Conservation (phyloP, 2,797 vertebrate genomes). For the Lophotriccus pileatus region DNA sequence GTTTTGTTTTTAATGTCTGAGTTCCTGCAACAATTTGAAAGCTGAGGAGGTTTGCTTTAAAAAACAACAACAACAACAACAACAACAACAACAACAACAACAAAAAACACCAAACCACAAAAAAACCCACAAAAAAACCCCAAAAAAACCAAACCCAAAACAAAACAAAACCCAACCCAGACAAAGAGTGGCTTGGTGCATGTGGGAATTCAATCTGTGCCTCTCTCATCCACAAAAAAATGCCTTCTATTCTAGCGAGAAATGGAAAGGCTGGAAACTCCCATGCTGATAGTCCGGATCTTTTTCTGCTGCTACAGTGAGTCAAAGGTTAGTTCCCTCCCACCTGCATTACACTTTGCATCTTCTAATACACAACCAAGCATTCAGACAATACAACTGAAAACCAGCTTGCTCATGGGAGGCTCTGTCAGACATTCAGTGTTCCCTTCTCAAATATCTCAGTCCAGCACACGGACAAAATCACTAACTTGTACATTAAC, state of each 20-base stretch:
- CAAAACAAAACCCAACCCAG: neutral
- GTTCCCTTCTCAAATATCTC: slow-evolving; percentile 23
- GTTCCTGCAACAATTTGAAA: slow-evolving; percentile 36
- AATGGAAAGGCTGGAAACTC: slow-evolving; percentile 54
- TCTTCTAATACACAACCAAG: slow-evolving; percentile 16
- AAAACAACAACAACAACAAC: neutral
- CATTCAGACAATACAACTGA: slow-evolving; percentile 34
- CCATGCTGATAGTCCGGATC: slow-evolving; percentile 18
- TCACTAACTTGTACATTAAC: neutral
- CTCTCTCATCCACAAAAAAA: slow-evolving; percentile 44
- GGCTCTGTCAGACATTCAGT: neutral
- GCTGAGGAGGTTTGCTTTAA: slow-evolving; percentile 19
- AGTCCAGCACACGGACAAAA: neutral
- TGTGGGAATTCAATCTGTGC: slow-evolving; percentile 25
- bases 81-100: neutral
- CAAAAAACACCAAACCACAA: neutral
- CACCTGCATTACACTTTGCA: slow-evolving; percentile 31
- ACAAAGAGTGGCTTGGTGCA: slow-evolving; percentile 10
- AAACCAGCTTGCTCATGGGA: slow-evolving; percentile 29
- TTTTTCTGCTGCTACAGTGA: slow-evolving; percentile 23
- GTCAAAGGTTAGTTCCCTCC: slow-evolving; percentile 58
- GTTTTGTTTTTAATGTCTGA: neutral
- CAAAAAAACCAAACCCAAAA: neutral
- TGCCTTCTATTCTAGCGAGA: slow-evolving; percentile 9
- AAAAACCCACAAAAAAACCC: neutral